Evolutionary conservation across 2,797 vertebrate species (phyloP).

Genomic region (Ispidina lecontei): DNA sequence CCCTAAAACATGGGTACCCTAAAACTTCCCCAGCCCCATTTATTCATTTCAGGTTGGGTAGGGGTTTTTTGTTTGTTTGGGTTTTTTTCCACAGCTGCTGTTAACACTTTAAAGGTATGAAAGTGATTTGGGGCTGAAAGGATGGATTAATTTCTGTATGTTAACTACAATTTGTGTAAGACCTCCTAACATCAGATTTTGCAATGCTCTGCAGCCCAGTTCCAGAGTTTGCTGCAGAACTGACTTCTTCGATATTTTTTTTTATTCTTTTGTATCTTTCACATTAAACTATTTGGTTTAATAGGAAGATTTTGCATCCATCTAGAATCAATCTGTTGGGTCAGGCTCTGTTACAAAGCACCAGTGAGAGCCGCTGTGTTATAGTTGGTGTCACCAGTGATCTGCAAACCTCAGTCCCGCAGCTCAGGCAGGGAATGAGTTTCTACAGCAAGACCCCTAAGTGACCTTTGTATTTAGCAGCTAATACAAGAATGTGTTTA

Average conservation of each 20-base stretch:
- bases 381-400: fast-evolving
- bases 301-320: not conserved
- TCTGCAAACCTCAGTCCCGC: not conserved
- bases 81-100: not conserved
- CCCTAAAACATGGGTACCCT: too few relatives aligned
- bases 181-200: not conserved
- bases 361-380: not conserved
- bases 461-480: constrained; percentile 1
- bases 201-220: fast-evolving
- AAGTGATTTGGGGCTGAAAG: not conserved
- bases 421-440: not conserved
- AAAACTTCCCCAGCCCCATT: not conserved
- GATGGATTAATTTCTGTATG: not conserved
- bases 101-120: not conserved
- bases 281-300: not conserved
- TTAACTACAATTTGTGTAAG: not conserved
- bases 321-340: not conserved
- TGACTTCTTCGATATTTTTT: not conserved
- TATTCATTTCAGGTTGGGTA: not conserved
- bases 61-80: too few relatives aligned
- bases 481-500: not conserved
- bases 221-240: not conserved
- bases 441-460: not conserved
- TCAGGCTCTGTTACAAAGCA: not conserved
- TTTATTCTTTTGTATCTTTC: not conserved